Evolutionary conservation across 2,113 vertebrate genomes (phyloP), one percentile per base, ranked within the genome.

Genomic region (Sapajus apella): DNA sequence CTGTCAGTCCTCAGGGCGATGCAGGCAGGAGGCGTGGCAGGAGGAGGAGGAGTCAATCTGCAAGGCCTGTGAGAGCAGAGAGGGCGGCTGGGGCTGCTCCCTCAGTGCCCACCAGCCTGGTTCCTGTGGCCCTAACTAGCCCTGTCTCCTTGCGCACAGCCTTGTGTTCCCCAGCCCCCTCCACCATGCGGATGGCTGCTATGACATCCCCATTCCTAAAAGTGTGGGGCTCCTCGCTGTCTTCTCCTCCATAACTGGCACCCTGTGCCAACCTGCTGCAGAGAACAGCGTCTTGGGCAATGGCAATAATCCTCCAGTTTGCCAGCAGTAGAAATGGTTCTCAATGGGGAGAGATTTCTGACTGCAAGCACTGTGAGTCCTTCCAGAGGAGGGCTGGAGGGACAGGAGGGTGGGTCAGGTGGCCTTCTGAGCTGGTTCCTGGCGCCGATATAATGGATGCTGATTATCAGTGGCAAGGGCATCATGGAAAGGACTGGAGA

Each of bases 241-340:
- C 70, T 47, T 61, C 56, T 68, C 35, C 43, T 25, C 35, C 8
- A 8, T 23, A 47, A 2, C 13, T 1, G 10, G 9, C 45, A 25
- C 21, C 4, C 52, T 16, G 27, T n/a, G 56, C 20, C 32, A 21
- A 30, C 37, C 21, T 2, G 8, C 66, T 1, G 1, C 43, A 4
- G 32, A 52, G 27, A 73, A 4, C 2, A 8, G 37, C 10, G 1
- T n/a, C 6, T 5, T 16, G 32, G 3, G 45, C 6, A 14, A 8
- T 70, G 30, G 2, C 3, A 12, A 6, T 6, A 0, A 25, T 18
- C 61, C 30, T 82, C 35, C 12, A 18, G 43, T 30, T 82, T 50
- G 2, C n/a, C 61, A 17, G 20, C 1, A 9, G 50, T 2, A 25
- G 40, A 43, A 45, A 68, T 2, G 40, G 8, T n/a, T 96, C 76